These are phyloP conservation scores for Notothenia rossii DNA, from an alignment of 2,113 vertebrate species.

Conservation along the genomic window DNA sequence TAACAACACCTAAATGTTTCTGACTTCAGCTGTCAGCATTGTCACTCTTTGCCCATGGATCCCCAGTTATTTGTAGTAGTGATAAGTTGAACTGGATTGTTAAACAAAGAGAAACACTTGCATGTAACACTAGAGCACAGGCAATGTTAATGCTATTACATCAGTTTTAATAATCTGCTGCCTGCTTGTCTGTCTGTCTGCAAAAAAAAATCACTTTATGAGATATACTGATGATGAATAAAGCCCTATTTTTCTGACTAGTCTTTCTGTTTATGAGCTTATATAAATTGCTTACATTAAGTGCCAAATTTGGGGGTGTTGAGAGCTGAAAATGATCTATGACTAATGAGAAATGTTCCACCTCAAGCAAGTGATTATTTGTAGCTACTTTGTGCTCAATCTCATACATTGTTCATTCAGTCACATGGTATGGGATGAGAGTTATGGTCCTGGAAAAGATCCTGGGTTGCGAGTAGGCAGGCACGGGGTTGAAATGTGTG, in stretches of 20 bases:
- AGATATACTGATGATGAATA: neutral
- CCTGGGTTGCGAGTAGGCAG: constrained; percentile 14
- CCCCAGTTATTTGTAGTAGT: constrained; percentile 2
- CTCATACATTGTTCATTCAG: constrained; percentile 70
- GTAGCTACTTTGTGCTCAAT: constrained; percentile 70
- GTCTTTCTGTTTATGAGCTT: constrained; percentile 8
- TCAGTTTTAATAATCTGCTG: constrained; percentile 5
- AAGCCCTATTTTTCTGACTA: neutral
- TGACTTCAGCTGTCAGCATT: neutral
- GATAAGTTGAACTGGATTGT: neutral
- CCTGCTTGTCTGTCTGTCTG: neutral
- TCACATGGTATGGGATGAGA: constrained; percentile 57
- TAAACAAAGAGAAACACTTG: constrained; percentile 17
- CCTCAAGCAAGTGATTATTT: constrained; percentile 64
- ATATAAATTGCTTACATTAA: constrained; percentile 52
- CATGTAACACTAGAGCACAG: constrained; percentile 24
- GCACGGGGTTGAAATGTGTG: constrained; percentile 22
- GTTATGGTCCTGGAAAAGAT: constrained; percentile 29
- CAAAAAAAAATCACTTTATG: constrained; percentile 10
- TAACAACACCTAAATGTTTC: neutral
- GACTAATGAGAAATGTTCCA: constrained; percentile 70
- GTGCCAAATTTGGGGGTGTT: constrained; percentile 48
- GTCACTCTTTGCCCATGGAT: neutral
- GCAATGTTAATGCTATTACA: constrained; percentile 7
- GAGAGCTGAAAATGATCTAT: constrained; percentile 50